Evolutionary conservation across 1,140 invertebrate species (phyloP).

Genomic region (Babylonia areolata): DNA sequence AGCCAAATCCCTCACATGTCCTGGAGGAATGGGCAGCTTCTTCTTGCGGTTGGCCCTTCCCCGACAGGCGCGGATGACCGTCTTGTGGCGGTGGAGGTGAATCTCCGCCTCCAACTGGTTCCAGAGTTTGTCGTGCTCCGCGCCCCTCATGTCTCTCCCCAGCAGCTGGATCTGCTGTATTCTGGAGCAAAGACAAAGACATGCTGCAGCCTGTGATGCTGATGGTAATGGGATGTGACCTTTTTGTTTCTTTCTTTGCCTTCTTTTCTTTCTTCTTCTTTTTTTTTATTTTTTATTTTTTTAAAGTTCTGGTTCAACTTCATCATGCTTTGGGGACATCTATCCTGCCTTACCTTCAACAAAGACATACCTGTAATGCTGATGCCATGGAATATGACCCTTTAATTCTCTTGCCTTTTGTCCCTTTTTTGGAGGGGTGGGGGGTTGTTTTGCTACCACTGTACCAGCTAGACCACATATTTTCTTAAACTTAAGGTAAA

Average conservation of each 20-base stretch:
- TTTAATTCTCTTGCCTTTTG: too few species aligned
- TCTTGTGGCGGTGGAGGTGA: constrained; percentile 89
- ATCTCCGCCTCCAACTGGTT: constrained; percentile 91
- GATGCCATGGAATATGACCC: too few species aligned
- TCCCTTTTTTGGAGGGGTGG: too few species aligned
- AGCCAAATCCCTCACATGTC: constrained; percentile 72
- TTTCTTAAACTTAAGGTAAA: too few species aligned
- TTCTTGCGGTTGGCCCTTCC: constrained; percentile 71
- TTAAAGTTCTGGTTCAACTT: too few species aligned
- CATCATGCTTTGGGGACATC: too few species aligned
- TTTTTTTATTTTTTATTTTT: constrained; percentile 20
- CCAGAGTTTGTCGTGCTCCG: constrained; percentile 88
- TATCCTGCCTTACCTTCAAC: too few species aligned
- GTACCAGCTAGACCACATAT: too few species aligned
- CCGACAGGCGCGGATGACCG: constrained; percentile 81
- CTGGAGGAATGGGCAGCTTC: constrained; percentile 77
- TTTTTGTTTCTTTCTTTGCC: too few species aligned
- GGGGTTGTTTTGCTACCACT: too few species aligned
- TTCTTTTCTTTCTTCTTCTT: neutral
- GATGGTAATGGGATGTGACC: neutral
- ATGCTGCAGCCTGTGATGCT: neutral
- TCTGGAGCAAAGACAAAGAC: constrained; percentile 71
- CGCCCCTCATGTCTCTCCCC: constrained; percentile 84
- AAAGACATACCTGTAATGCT: too few species aligned
- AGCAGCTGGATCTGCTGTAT: constrained; percentile 92